phyloP scores from a whole-genome alignment of 2,888 invertebrate species.

The Hypena proboscidalis region DNA sequence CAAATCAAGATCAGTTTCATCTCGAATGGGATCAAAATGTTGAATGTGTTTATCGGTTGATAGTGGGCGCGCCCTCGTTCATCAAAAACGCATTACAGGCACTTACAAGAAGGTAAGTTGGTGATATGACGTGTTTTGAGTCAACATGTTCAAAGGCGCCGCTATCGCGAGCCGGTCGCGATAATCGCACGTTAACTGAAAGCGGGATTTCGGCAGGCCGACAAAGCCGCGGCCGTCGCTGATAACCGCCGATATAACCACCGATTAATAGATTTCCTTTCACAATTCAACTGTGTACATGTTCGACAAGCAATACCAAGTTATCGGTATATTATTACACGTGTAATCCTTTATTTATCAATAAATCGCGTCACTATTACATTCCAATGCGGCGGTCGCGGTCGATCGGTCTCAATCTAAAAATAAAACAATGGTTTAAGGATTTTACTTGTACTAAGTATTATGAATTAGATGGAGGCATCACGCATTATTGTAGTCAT shows the following conservation, averaged over 20 bases:
- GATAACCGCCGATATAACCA: constrained; percentile 76
- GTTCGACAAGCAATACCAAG: constrained; percentile 69
- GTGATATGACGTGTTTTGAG: constrained; percentile 66
- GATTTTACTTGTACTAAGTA: no score
- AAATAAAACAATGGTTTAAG: no score
- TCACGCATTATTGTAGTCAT: no score
- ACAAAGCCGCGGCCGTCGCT: constrained; percentile 68
- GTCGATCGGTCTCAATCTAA: no score
- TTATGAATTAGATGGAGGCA: no score
- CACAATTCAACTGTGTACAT: constrained; percentile 61
- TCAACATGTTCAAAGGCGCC: constrained; percentile 77
- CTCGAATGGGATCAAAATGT: constrained; percentile 42
- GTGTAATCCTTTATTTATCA: constrained; percentile 57
- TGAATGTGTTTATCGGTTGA: constrained; percentile 51
- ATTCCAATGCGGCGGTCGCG: no score
- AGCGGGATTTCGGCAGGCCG: constrained; percentile 80
- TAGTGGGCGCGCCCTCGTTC: constrained; percentile 74
- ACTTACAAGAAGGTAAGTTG: constrained; percentile 70
- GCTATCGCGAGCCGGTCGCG: constrained; percentile 70
- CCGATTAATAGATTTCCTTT: constrained; percentile 80
- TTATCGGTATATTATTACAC: constrained; percentile 60
- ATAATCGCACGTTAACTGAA: constrained; percentile 74
- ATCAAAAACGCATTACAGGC: constrained; percentile 78
- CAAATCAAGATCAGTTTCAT: constrained; percentile 40
- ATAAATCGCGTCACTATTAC: constrained; percentile 8